phyloP scores from a whole-genome alignment of 2,113 vertebrate genomes.

The Corythornis madagascariensis region DNA sequence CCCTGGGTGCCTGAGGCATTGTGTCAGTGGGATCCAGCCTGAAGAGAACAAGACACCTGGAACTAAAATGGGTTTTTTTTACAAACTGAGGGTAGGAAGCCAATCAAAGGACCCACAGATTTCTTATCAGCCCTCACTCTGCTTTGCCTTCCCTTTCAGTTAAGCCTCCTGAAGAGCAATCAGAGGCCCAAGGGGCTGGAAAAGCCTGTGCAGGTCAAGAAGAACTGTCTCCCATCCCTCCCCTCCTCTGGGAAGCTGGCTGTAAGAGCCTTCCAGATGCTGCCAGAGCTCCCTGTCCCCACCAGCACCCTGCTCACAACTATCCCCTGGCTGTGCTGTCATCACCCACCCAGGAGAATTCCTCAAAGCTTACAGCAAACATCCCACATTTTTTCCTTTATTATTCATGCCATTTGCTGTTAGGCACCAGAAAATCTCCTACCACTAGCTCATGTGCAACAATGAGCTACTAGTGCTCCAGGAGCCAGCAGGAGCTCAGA shows the following conservation, averaged over 20 bases:
- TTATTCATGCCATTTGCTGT: conserved; percentile 50
- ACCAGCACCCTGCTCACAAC: too few relatives aligned
- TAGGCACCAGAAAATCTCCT: conserved; percentile 1
- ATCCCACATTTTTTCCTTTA: conserved; percentile 59
- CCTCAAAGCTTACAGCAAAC: too few relatives aligned
- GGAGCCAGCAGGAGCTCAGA: conserved; percentile 6
- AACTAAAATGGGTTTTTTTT: background rate
- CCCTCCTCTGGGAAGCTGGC: too few relatives aligned
- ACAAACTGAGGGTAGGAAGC: background rate
- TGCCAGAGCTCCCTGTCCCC: too few relatives aligned
- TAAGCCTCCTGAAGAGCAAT: too few relatives aligned
- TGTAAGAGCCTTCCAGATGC: too few relatives aligned
- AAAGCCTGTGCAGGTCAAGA: too few relatives aligned
- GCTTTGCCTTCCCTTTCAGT: background rate
- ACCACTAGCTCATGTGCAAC: background rate
- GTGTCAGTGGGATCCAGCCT: background rate
- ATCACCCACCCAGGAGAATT: too few relatives aligned
- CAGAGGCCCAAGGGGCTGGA: too few relatives aligned
- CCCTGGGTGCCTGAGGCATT: background rate
- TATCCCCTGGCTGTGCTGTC: too few relatives aligned
- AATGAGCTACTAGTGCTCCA: conserved; percentile 39
- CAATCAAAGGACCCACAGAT: background rate
- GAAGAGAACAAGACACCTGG: background rate
- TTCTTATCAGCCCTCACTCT: rapidly evolving
- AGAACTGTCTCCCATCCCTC: too few relatives aligned